A percentile compares a stretch with the other conserved stretches of the same genome.
phyloP scores from a whole-genome alignment of 1,140 invertebrate genomes.

The Bombyx mandarina region DNA sequence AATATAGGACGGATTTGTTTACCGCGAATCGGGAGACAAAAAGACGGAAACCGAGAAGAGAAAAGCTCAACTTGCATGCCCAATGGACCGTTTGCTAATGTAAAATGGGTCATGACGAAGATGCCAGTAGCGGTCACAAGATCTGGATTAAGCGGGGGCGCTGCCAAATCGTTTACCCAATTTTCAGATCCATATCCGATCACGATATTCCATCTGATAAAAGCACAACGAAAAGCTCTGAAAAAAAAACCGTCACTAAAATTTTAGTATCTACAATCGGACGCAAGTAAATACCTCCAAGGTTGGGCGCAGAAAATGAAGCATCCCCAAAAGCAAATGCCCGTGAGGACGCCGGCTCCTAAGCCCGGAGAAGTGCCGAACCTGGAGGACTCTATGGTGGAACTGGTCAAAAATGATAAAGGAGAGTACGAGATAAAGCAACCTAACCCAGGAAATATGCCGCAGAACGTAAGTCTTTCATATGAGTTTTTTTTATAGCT shows the following conservation, averaged over 20 bases:
- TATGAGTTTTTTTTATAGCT: background rate
- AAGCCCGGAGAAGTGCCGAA: slow-evolving; percentile 38
- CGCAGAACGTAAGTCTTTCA: slow-evolving; percentile 22
- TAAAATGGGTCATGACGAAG: no score
- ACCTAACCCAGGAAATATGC: slow-evolving; percentile 40
- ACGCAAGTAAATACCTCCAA: slow-evolving; percentile 33
- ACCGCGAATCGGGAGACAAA: no score
- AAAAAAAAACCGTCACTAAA: background rate
- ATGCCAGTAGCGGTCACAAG: no score
- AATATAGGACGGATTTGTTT: no score
- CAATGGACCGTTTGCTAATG: no score
- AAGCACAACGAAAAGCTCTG: background rate
- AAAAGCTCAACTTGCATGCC: no score
- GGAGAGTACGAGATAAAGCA: slow-evolving; percentile 60
- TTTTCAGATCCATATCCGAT: no score
- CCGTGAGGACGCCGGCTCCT: background rate
- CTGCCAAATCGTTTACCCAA: no score
- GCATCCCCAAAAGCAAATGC: slow-evolving; percentile 11
- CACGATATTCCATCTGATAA: no score
- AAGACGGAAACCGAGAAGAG: no score
- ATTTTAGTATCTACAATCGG: slow-evolving; percentile 27
- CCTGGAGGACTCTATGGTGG: slow-evolving; percentile 57
- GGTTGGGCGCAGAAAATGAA: slow-evolving; percentile 42
- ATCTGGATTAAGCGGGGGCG: no score
- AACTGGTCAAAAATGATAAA: slow-evolving; percentile 51